A percentile compares a stretch with the other conserved stretches of the same genome.
Evolutionary conservation across 1,140 invertebrate genomes (phyloP).

Genomic region (Penaeus indicus): DNA sequence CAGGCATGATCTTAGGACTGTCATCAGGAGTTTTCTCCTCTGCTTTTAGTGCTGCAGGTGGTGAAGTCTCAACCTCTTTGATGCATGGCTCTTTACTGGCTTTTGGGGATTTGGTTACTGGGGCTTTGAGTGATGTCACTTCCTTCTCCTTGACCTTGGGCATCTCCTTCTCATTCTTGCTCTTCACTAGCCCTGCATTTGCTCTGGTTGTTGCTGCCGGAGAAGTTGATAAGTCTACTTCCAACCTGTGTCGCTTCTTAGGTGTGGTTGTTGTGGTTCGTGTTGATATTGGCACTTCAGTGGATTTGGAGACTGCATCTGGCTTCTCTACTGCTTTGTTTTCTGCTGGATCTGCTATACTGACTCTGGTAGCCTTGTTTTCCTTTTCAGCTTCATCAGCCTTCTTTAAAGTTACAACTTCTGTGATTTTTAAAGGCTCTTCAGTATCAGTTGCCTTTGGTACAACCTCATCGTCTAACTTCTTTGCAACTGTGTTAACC

Average conservation of each 20-base stretch:
- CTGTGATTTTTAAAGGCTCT: constrained; percentile 28
- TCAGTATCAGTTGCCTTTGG: constrained; percentile 29
- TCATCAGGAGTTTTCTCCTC: constrained; percentile 6
- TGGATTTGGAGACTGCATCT: constrained; percentile 7
- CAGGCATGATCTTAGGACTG: neutral
- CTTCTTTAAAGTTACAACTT: constrained; percentile 36
- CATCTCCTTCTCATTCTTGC: constrained; percentile 51
- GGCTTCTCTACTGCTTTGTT: constrained; percentile 40
- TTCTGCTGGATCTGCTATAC: constrained; percentile 27
- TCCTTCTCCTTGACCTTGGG: constrained; percentile 53
- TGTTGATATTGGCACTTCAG: constrained; percentile 37
- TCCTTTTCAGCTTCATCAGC: constrained; percentile 37
- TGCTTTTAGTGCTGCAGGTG: neutral
- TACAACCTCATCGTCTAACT: constrained; percentile 34
- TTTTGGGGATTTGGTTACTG: constrained; percentile 43
- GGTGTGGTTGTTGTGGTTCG: constrained; percentile 70
- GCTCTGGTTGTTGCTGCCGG: constrained; percentile 47
- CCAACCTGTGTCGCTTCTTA: constrained; percentile 76
- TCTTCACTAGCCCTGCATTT: constrained; percentile 41
- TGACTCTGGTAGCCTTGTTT: neutral
- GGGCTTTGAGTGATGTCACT: constrained; percentile 24
- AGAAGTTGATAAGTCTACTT: constrained; percentile 66
- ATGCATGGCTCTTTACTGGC: constrained; percentile 33
- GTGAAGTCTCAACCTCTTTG: constrained; percentile 25
- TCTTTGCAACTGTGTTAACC: constrained; percentile 17